Percentiles rank a stretch among this genome's conserved stretches.
Evolutionary conservation across 2,888 invertebrate species (phyloP).

Genomic region (Syritta pipiens): DNA sequence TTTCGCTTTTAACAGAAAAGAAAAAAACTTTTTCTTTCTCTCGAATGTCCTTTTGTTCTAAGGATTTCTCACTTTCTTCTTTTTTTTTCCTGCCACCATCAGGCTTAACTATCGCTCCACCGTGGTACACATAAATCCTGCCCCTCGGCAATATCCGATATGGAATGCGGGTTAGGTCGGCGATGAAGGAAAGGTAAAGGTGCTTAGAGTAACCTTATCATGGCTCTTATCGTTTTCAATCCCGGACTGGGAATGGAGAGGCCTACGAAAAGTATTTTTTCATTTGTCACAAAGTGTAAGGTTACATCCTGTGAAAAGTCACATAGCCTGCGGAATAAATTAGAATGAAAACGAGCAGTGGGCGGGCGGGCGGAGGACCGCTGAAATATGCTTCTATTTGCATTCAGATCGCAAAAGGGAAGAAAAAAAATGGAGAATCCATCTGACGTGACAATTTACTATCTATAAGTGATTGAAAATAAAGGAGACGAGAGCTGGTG

Average conservation of each 20-base stretch:
- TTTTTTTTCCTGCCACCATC: not conserved
- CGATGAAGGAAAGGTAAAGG: not conserved
- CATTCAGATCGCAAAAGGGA: constrained; percentile 2
- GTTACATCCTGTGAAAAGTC: constrained; percentile 13
- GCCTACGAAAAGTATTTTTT: constrained; percentile 16
- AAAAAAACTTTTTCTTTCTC: not conserved
- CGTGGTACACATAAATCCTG: constrained; percentile 4
- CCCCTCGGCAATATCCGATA: constrained; percentile 17
- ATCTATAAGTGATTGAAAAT: constrained; percentile 30
- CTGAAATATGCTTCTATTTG: constrained; percentile 51
- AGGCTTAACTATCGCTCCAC: constrained; percentile 22
- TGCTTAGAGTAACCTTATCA: constrained; percentile 15
- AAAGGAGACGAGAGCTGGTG: not conserved
- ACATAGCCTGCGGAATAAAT: constrained; percentile 10
- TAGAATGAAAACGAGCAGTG: not conserved
- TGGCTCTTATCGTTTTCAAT: constrained; percentile 30
- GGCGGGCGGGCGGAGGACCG: not conserved
- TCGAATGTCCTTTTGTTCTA: constrained; percentile 11
- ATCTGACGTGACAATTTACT: constrained; percentile 40
- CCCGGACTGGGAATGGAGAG: not conserved
- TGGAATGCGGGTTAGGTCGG: not conserved
- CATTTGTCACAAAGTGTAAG: constrained; percentile 27
- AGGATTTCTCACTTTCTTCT: not conserved
- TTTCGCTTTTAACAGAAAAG: not conserved
- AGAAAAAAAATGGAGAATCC: not conserved